Evolutionary conservation across 2,797 vertebrate genomes (phyloP), one percentile per base, ranked within the genome.

Genomic region (Fringilla coelebs): DNA sequence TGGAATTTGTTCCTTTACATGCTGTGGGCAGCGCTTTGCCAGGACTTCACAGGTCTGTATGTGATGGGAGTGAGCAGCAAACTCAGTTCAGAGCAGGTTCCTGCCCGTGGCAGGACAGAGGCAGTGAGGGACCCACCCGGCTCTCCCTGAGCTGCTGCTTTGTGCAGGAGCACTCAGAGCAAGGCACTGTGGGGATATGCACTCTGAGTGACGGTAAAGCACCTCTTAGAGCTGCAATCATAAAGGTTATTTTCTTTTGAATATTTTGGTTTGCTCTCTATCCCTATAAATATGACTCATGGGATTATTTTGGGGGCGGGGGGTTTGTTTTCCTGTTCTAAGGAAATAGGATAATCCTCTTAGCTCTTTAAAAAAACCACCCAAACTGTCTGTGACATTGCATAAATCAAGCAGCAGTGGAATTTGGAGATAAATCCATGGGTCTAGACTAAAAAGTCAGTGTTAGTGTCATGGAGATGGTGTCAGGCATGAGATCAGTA

Each of bases 291-390:
- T 87, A 57, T 70, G 40, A 49, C 88, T 90, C 31, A 18, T 55
- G 60, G 52, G 80, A 66, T 94, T 94, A 68, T 38, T 95, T 82
- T 25, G 54, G 6, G 7, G 29, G 62, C 4, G 26, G 38, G 19
- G 3, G 16, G 41, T 40, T 3, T 66, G 68, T 80, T 93, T 94
- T 87, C 68, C 34, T 88, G 29, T 55, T 83, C 61, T 88, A 74
- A 82, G 81, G 88, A 93, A 95, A 61, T 68, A 75, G 21, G 29
- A 68, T 92, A 90, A 95, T 94, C 74, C 75, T 91, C 61, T 96
- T 90, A 93, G 5, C 13, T 67, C 49, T 58, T 86, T 8, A 2
- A 48, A 77, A 83, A 72, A 73, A 51, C 2, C n/a, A 38, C 71
- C 57, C 75, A 52, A 89, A 71, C 48, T 80, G 52, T 52, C 77